Evolutionary conservation across 2,888 invertebrate species (phyloP), one percentile per base, ranked within the genome.

Genomic region (Drosophila lutescens): DNA sequence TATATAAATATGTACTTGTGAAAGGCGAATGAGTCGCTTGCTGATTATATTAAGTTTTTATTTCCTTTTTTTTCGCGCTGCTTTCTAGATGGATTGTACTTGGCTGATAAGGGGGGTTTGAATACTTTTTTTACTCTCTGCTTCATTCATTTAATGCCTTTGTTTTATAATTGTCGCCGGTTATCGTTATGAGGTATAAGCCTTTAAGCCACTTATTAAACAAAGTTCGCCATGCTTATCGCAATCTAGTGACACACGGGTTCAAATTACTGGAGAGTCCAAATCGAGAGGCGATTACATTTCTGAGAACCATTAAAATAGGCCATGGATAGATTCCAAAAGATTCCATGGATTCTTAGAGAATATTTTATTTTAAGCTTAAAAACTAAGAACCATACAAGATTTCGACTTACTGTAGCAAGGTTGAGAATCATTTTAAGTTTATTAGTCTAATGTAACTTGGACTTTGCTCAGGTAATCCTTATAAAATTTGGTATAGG

Each of bases 141-240:
- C 41, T 49, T n/a, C 63, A 65, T 44, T 51, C 44, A 65, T 46
- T 65, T 65, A 67, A 67, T 67, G 68, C 49, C 55, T 67, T 67
- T 67, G 66, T 67, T 67, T 67, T 67, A 49, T 67, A 67, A 68
- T 70, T 70, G 70, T 69, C 58, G 67, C 50, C 70, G 36, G 67
- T 40, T 68, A 70, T 68, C 70, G 43, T 70, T 58, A 58, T 46
- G 70, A 17, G 36, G 70, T 41, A 49, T 44, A 58, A 69, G 50
- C 43, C 70, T 58, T 69, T 58, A 69, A 68, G 67, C 50, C 67
- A 69, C 40, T 47, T 55, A 66, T 67, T 68, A 67, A 66, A 67
- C 55, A 54, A 68, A 41, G 55, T 66, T 66, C 66, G 68, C 47
- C 40, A 30, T 8, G 47, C 66, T 66, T 47, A 66, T 66, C 68